These are phyloP conservation scores for Diplodus sargus DNA, from an alignment of 2,797 vertebrate species.

Conservation along the genomic window DNA sequence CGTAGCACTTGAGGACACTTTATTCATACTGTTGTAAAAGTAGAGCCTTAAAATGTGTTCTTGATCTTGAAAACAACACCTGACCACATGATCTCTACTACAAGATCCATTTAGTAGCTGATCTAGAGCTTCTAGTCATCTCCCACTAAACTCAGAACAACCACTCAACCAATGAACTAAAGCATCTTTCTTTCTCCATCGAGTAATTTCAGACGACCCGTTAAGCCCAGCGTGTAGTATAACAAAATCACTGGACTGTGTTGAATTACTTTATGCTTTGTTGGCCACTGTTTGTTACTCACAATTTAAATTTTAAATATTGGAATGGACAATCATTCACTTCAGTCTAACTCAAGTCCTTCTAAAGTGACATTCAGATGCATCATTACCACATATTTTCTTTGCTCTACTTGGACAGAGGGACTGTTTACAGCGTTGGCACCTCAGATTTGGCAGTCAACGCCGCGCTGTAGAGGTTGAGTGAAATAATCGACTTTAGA, in stretches of 20 bases:
- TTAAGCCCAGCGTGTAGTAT: constrained; percentile 3
- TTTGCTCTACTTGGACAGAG: constrained; percentile 58
- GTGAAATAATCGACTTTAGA: constrained; percentile 78
- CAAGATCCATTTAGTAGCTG: background rate
- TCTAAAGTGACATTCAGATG: constrained; percentile 31
- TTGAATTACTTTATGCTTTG: constrained; percentile 7
- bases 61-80: background rate
- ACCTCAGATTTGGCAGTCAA: constrained; percentile 65
- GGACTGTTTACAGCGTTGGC: constrained; percentile 69
- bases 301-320: constrained; percentile 7
- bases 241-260: constrained; percentile 22
- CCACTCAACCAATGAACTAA: constrained; percentile 2
- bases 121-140: background rate
- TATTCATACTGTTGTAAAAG: background rate
- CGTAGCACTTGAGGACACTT: background rate
- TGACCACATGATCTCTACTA: background rate
- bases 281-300: constrained; percentile 3
- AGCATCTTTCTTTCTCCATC: constrained; percentile 19
- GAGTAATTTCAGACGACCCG: constrained; percentile 13
- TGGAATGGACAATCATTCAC: background rate
- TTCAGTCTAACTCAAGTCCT: constrained; percentile 18
- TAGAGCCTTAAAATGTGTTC: background rate
- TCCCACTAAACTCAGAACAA: background rate
- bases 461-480: constrained; percentile 61
- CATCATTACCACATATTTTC: constrained; percentile 49